Base-by-base conservation (phyloP, 2,797 vertebrate species). In the Bradypus variegatus region DNA sequence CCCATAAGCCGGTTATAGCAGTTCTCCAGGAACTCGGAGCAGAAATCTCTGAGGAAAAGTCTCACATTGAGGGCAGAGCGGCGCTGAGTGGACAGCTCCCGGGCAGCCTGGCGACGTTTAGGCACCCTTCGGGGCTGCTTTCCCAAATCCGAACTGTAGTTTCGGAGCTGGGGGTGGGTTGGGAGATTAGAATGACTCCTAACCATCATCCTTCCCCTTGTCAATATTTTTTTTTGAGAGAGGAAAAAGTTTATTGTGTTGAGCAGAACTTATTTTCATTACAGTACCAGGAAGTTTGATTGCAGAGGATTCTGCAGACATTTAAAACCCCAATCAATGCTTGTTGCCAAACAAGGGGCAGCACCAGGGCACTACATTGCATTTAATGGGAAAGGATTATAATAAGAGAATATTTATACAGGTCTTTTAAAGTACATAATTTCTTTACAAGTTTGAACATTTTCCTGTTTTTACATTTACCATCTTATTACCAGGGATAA, bases 1-100 rank as follows among this genome's bases (percentile, higher is more conserved):
- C 98, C 98, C 99, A 99, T 99, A 92, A 99, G 98, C n/a, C 96
- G 98, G 97, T 99, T 99, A 95, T 99, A 99, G 97, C 99, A 99
- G 97, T 97, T 97, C 94, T 99, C 98, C 96, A 99, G 94, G 94
- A 99, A 99, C 94, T 99, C 99, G 8, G 97, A 94, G 92, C 99
- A 99, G 97, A 99, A 99, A 88, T 97, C 97, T 67, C 97, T 96
- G 88, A 99, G 98, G 96, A 99, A 99, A 70, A 99, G 98, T 2
- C 99, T 98, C 69, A 99, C 98, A 1, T 98, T 99, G 92, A 98
- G 97, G 70, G 98, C 98, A 0, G 99, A 99, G 70, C 98, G 98
- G 0, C 98, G 98, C 0, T 97, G 97, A 64, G 95, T 87, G 16
- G 97, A 97, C 0, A 94, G 93, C 82, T 98, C 98, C 77, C 55